phyloP scores from a whole-genome alignment of 2,888 invertebrate species.

The Tipula confusa region DNA sequence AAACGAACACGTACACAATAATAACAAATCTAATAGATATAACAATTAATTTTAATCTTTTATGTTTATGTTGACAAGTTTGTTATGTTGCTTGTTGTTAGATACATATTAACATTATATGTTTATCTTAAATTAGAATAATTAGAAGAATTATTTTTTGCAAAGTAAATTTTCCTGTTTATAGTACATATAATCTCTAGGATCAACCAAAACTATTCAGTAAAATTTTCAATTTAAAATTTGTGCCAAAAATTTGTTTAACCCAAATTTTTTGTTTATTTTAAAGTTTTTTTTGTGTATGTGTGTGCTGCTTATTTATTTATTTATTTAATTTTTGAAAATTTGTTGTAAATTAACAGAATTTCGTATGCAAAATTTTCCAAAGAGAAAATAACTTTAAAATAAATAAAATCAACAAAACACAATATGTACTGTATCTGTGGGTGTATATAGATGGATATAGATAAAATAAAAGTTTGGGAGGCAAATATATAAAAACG shows the following conservation, averaged over 20 bases:
- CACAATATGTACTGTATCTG: background rate
- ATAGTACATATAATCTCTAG: background rate
- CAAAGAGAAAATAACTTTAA: background rate
- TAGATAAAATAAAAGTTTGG: too few species aligned
- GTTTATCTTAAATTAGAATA: conserved; percentile 25
- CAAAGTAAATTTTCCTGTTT: background rate
- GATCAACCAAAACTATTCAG: background rate
- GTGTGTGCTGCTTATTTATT: background rate
- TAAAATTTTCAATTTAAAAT: background rate
- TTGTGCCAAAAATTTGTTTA: background rate
- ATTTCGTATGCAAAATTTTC: background rate
- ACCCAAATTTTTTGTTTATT: background rate
- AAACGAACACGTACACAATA: background rate
- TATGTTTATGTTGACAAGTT: conserved; percentile 20
- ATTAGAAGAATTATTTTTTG: background rate
- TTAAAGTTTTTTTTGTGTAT: too few species aligned
- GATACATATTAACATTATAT: background rate
- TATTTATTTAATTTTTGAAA: background rate
- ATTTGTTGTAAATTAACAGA: background rate
- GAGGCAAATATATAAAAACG: background rate
- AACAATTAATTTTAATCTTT: conserved; percentile 15
- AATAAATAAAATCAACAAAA: background rate
- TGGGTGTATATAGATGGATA: background rate
- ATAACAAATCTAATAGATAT: background rate
- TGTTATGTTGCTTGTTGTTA: conserved; percentile 6